Evolutionary conservation across 2,888 invertebrate genomes (phyloP).

Genomic region (Melanchra persicariae): DNA sequence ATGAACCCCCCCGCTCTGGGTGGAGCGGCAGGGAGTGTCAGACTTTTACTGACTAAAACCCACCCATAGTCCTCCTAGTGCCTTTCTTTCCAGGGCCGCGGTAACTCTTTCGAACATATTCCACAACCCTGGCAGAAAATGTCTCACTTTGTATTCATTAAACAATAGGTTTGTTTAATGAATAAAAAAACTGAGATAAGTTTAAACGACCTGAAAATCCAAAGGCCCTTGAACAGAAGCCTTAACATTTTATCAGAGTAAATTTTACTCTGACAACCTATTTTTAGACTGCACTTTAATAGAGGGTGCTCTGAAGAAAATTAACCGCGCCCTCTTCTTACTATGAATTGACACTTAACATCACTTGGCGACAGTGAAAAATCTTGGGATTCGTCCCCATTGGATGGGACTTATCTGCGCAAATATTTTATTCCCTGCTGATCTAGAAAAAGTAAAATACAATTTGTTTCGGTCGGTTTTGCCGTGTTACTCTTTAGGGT

Average conservation of each 20-base stretch:
- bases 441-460: neutral
- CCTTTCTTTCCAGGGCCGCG: too few relatives aligned
- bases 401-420: constrained; percentile 1
- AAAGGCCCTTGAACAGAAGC: too few relatives aligned
- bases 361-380: constrained; percentile 50
- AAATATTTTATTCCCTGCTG: constrained; percentile 27
- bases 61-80: too few relatives aligned
- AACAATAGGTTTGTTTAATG: too few relatives aligned
- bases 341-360: constrained; percentile 45
- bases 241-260: neutral
- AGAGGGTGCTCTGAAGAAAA: constrained; percentile 25
- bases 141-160: too few relatives aligned
- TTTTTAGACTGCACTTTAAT: constrained; percentile 17
- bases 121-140: too few relatives aligned
- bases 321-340: constrained; percentile 24
- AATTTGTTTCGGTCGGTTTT: neutral
- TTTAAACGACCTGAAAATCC: too few relatives aligned
- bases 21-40: too few relatives aligned
- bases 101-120: too few relatives aligned
- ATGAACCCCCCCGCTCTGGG: too few relatives aligned
- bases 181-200: too few relatives aligned
- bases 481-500: neutral
- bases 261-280: neutral
- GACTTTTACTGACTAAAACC: too few relatives aligned
- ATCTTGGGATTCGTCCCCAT: constrained; percentile 28